Evolutionary conservation across 2,113 vertebrate genomes (phyloP), one percentile per base, ranked within the genome.

Genomic region (Scatophagus argus): DNA sequence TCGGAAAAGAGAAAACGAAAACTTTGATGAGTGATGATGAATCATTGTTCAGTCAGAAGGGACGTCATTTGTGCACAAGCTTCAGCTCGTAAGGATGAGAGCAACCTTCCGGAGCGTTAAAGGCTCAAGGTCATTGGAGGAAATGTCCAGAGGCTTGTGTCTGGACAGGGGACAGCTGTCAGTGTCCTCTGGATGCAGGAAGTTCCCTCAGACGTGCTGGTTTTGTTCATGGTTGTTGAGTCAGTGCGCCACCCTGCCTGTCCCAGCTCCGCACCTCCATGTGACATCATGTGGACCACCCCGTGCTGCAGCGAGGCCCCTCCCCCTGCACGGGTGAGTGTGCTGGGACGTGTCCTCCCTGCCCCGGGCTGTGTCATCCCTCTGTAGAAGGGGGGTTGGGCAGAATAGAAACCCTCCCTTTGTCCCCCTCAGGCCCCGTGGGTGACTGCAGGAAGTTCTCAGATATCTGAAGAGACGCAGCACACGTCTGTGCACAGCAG

Each of bases 381-480:
- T 34, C 49, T 21, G 38, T 8, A 5, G 34, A n/a, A 36, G 44
- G 60, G 62, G 61, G 71, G 58, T 34, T 8, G 32, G 56, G 69
- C 54, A 29, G 10, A 58, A 32, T n/a, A n/a, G n/a, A 47, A 16
- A 21, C 31, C 69, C 69, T 43, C 19, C 80, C 70, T 82, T 89
- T 82, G 74, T 81, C 74, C 75, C 61, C 41, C 44, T 9, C 2
- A 6, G 49, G 56, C 72, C 87, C 78, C 73, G 62, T 29, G 74
- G 70, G 79, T n/a, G 51, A 39, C 64, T 38, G 80, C 63, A 92
- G 86, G 87, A 92, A 87, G 85, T 88, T 71, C 78, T 82, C 74
- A 63, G 12, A 83, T 87, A 54, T 84, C 79, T 77, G 83, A 21
- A 58, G 74, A 77, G 54, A 49, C 23, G 65, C 68, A 65, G 55